Conservation (phyloP, 2,797 vertebrate genomes). For the Gymnothorax javanicus region DNA sequence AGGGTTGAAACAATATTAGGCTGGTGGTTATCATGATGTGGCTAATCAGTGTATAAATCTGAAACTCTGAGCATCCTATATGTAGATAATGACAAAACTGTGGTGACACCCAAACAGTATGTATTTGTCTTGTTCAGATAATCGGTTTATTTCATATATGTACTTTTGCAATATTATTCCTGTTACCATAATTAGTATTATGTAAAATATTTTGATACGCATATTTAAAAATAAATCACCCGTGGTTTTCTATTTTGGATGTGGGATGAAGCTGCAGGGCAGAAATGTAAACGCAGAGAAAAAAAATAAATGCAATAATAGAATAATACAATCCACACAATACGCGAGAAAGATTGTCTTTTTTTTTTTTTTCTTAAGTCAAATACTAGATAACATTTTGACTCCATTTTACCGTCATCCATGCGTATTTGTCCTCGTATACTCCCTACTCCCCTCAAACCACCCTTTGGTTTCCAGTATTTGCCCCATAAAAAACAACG, state of each 20-base stretch:
- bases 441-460: not conserved
- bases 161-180: not conserved
- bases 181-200: not conserved
- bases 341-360: not conserved
- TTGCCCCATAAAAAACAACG: constrained; percentile 10
- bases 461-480: constrained; percentile 14
- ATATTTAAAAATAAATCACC: not conserved
- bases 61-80: too few relatives aligned
- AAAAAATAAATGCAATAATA: not conserved
- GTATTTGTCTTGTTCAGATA: too few relatives aligned
- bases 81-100: too few relatives aligned
- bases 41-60: too few relatives aligned
- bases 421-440: constrained; percentile 19
- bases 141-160: not conserved
- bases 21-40: too few relatives aligned
- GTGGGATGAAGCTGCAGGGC: not conserved
- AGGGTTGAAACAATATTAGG: too few relatives aligned
- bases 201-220: not conserved
- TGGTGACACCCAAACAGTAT: too few relatives aligned
- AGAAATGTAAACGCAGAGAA: not conserved
- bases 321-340: not conserved
- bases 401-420: not conserved
- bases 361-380: not conserved
- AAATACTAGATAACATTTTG: not conserved
- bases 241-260: constrained; percentile 5